These are phyloP conservation scores for Ameiurus melas DNA, from an alignment of 2,113 vertebrate species.

Conservation along the genomic window DNA sequence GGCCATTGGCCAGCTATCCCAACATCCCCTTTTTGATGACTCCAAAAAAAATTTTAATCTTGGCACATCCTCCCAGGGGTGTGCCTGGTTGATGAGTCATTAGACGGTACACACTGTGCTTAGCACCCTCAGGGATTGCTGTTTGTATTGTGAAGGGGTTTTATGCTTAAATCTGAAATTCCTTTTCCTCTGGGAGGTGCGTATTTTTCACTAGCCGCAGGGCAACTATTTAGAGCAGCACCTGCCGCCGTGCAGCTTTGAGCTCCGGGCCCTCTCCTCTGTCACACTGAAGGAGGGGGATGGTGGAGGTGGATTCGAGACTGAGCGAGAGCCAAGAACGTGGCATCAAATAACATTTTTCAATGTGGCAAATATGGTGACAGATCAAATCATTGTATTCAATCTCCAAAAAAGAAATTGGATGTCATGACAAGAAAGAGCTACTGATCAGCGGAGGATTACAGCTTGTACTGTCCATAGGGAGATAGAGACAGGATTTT, in stretches of 20 bases:
- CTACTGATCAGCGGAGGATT: constrained; percentile 66
- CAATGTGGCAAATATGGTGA: constrained; percentile 71
- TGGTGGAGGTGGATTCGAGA: not conserved
- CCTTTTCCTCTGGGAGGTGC: constrained; percentile 66
- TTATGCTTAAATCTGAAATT: constrained; percentile 81
- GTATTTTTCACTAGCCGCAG: constrained; percentile 66
- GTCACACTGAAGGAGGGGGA: constrained; percentile 44
- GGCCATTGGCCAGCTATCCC: constrained; percentile 10
- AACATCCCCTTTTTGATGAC: not conserved
- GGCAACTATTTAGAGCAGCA: constrained; percentile 72
- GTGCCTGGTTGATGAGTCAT: constrained; percentile 62
- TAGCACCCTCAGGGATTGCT: constrained; percentile 77
- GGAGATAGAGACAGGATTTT: not conserved
- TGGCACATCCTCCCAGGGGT: constrained; percentile 47
- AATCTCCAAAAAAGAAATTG: constrained; percentile 64
- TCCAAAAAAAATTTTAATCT: not conserved
- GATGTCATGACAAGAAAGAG: constrained; percentile 64
- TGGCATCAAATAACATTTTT: constrained; percentile 71
- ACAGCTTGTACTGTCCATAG: constrained; percentile 24
- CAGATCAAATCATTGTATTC: constrained; percentile 65
- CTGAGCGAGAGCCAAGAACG: constrained; percentile 5
- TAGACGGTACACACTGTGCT: constrained; percentile 64
- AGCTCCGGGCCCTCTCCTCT: constrained; percentile 58
- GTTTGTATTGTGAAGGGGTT: constrained; percentile 78
- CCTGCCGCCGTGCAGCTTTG: constrained; percentile 62